These are phyloP conservation scores for Oxyura jamaicensis DNA, from an alignment of 2,113 vertebrate species.

Conservation along the genomic window DNA sequence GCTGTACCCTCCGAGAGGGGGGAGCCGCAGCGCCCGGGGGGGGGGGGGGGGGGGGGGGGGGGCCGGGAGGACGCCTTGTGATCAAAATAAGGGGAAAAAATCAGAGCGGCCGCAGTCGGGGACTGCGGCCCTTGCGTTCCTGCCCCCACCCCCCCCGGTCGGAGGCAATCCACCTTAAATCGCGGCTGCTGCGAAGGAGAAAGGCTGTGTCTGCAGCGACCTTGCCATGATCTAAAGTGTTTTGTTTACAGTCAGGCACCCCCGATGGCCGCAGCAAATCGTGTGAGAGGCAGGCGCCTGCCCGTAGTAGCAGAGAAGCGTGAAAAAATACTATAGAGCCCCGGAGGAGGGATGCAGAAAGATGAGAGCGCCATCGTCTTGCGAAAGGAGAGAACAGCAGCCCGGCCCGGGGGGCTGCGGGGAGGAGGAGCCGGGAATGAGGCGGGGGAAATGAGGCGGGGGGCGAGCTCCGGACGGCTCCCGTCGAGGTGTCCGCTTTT, in stretches of 20 bases:
- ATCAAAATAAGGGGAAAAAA: too few relatives aligned
- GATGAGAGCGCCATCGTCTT: constrained; percentile 66
- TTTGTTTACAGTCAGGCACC: constrained; percentile 76
- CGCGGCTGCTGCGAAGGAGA: background rate
- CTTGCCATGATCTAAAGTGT: constrained; percentile 74
- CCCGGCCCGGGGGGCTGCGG: background rate
- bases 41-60: too few relatives aligned
- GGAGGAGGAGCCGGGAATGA: background rate
- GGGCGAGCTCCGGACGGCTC: background rate
- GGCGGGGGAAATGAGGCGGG: background rate
- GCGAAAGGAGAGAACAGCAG: background rate
- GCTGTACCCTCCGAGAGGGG: background rate
- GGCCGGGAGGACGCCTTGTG: too few relatives aligned
- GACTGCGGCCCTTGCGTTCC: too few relatives aligned
- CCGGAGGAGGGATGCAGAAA: background rate
- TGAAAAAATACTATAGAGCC: background rate
- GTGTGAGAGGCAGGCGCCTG: constrained; percentile 47
- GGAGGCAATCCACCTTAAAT: constrained; percentile 73
- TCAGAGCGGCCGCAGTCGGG: too few relatives aligned
- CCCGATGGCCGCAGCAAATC: constrained; percentile 55
- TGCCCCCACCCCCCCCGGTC: too few relatives aligned
- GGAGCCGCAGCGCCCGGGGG: too few relatives aligned
- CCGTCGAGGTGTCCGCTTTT: accelerated
- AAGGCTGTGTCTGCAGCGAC: constrained; percentile 65
- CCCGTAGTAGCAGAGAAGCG: constrained; percentile 54